phyloP scores from a whole-genome alignment of 2,888 invertebrate species.

The Laothoe populi region DNA sequence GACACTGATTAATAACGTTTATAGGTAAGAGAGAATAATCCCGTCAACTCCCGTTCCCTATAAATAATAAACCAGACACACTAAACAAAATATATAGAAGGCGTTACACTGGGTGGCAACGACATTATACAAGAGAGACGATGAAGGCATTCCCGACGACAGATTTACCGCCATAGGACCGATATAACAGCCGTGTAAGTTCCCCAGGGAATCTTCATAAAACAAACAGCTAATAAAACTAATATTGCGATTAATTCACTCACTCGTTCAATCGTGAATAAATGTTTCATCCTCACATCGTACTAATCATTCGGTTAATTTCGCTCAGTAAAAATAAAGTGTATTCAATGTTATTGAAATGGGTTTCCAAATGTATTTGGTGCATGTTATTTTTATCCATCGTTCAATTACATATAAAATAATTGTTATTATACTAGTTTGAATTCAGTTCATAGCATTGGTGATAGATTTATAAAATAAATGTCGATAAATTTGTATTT shows the following conservation, averaged over 20 bases:
- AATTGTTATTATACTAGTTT: no score
- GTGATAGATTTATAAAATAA: no score
- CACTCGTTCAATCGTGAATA: not conserved
- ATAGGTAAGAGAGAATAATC: no score
- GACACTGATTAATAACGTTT: no score
- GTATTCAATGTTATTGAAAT: not conserved
- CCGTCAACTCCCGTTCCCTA: not conserved
- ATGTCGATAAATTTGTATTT: no score
- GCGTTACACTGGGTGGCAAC: slow-evolving; percentile 5
- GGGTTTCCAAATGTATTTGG: no score
- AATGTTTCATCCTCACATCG: not conserved
- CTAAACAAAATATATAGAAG: slow-evolving; percentile 5
- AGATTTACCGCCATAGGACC: slow-evolving; percentile 13
- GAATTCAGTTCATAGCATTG: no score
- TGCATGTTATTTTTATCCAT: no score
- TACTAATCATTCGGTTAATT: not conserved
- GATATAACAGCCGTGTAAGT: slow-evolving; percentile 10
- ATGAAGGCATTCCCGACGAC: not conserved
- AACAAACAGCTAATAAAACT: not conserved
- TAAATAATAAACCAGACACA: not conserved
- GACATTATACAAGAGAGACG: not conserved
- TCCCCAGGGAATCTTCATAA: slow-evolving; percentile 8
- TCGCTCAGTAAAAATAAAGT: not conserved
- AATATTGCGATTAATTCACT: slow-evolving; percentile 7
- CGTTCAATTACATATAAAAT: no score